Evolutionary conservation across 2,888 invertebrate species (phyloP).

Genomic region (Ennomos quercinarius): DNA sequence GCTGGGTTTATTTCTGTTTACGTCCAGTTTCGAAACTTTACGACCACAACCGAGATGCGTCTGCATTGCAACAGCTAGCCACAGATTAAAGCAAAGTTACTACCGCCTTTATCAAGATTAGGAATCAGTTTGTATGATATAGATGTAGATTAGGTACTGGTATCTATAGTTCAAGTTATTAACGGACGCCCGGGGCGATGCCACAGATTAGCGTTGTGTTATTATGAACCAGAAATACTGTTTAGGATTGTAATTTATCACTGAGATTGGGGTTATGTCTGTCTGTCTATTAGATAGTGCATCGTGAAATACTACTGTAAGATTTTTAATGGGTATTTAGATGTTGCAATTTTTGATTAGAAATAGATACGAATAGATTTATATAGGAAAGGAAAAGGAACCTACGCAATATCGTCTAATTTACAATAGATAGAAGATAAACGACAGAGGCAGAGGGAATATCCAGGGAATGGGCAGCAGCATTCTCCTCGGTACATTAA

Average conservation of each 20-base stretch:
- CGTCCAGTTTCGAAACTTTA: conserved; percentile 81
- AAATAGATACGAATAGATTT: too few species aligned
- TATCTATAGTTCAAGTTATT: conserved; percentile 55
- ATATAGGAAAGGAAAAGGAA: too few species aligned
- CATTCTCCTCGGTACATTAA: too few species aligned
- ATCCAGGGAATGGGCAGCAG: too few species aligned
- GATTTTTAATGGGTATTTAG: conserved; percentile 19
- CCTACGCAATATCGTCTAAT: too few species aligned
- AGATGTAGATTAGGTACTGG: conserved; percentile 9
- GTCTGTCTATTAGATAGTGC: conserved; percentile 26
- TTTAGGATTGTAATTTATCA: conserved; percentile 49
- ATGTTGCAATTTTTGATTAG: conserved; percentile 11
- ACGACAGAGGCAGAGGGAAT: too few species aligned
- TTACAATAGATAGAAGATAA: too few species aligned
- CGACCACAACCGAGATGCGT: conserved; percentile 70
- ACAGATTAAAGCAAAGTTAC: conserved; percentile 25
- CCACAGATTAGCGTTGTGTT: conserved; percentile 44
- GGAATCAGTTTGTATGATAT: conserved; percentile 7
- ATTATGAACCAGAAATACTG: conserved; percentile 53
- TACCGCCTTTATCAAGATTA: conserved; percentile 13
- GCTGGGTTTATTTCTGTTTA: conserved; percentile 79
- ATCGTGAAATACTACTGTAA: conserved; percentile 18
- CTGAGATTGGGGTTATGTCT: conserved; percentile 31
- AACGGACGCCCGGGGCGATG: conserved; percentile 67
- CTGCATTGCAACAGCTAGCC: conserved; percentile 64